These are phyloP conservation scores for Luehdorfia chinensis DNA, from an alignment of 1,140 invertebrate genomes.

Conservation along the genomic window DNA sequence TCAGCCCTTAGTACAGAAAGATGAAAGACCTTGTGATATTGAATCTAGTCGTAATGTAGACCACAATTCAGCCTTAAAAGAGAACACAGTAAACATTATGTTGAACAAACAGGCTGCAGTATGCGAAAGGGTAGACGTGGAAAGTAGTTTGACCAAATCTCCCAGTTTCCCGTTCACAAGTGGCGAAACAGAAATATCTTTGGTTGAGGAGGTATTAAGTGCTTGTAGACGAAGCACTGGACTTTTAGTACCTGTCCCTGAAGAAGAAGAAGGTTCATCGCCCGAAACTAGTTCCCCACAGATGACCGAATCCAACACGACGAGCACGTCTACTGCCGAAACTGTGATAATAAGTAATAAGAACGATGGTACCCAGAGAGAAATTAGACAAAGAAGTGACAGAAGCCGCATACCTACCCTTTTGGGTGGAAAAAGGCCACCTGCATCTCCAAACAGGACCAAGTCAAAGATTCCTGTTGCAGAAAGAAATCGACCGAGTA, in stretches of 20 bases:
- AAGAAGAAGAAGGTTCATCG: constrained; percentile 78
- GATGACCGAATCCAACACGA: constrained; percentile 81
- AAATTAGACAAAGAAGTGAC: constrained; percentile 43
- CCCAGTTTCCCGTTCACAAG: constrained; percentile 47
- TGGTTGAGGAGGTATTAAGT: constrained; percentile 67
- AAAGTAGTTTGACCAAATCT: constrained; percentile 47
- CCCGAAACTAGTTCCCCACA: constrained; percentile 73
- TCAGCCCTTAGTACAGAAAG: constrained; percentile 32
- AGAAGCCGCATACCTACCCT: constrained; percentile 70
- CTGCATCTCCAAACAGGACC: constrained; percentile 53
- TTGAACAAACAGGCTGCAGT: constrained; percentile 41
- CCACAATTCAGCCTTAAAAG: constrained; percentile 58
- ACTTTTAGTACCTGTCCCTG: constrained; percentile 79
- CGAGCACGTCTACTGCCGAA: constrained; percentile 81
- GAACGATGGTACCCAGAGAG: constrained; percentile 50
- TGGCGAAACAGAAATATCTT: constrained; percentile 55
- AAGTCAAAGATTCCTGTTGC: constrained; percentile 61
- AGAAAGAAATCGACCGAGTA: constrained; percentile 29
- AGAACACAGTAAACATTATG: constrained; percentile 62
- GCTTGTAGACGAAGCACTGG: constrained; percentile 65
- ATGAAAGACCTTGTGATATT: constrained; percentile 46
- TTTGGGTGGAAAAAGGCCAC: constrained; percentile 60
- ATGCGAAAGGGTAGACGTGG: constrained; percentile 41
- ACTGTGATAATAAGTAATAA: constrained; percentile 78
- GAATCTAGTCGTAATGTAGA: constrained; percentile 59